Conservation (phyloP, 1,140 invertebrate genomes). For the Phthorimaea operculella region DNA sequence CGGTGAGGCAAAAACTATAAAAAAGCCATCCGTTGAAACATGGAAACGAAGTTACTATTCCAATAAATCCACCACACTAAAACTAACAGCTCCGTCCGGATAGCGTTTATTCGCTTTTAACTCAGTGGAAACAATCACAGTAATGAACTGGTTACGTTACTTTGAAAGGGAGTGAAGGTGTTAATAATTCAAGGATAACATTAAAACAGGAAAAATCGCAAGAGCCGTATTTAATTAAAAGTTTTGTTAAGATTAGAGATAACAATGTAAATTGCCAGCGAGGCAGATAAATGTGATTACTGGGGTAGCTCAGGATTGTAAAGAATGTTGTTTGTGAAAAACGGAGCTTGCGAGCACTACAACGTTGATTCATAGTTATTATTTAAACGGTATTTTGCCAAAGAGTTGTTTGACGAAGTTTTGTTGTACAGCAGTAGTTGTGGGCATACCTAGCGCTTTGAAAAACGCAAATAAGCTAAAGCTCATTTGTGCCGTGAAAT, state of each 20-base stretch:
- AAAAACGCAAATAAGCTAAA: no score
- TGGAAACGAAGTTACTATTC: constrained; percentile 25
- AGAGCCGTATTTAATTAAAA: constrained; percentile 1
- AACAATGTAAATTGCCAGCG: neutral
- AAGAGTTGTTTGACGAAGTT: no score
- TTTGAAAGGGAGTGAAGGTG: neutral
- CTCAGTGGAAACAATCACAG: neutral
- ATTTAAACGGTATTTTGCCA: no score
- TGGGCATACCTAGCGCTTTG: no score
- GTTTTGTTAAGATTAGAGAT: constrained; percentile 20
- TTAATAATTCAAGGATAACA: neutral
- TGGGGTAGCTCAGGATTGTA: no score
- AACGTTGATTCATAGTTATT: no score
- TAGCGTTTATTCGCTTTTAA: constrained; percentile 23
- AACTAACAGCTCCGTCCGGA: constrained; percentile 14
- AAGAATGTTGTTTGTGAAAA: no score
- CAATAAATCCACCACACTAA: constrained; percentile 26
- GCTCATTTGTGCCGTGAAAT: no score
- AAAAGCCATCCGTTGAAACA: constrained; percentile 12
- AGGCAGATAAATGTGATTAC: no score
- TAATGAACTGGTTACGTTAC: neutral
- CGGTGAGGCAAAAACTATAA: constrained; percentile 7
- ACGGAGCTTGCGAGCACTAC: no score
- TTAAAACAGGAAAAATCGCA: neutral
- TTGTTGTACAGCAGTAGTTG: no score